phyloP scores from a whole-genome alignment of 2,113 vertebrate species.

The Psittacara wagleri region DNA sequence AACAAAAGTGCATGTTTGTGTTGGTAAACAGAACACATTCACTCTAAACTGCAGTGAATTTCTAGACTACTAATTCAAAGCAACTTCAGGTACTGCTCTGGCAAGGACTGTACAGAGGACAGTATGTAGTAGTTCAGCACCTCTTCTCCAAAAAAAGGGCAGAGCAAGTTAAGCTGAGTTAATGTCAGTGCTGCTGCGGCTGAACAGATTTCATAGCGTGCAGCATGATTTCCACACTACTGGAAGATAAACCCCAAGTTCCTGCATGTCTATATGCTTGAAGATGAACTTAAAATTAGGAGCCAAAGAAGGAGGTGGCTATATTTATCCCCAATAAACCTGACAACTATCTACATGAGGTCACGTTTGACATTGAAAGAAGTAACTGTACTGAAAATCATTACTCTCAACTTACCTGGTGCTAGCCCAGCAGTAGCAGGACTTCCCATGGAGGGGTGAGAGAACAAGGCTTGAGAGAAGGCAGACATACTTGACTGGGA shows the following conservation, averaged over 20 bases:
- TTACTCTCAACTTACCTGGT: constrained; percentile 83
- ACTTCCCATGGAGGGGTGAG: constrained; percentile 88
- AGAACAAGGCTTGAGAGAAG: constrained; percentile 93
- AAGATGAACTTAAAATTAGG: background rate
- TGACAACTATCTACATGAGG: background rate
- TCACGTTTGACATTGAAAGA: background rate
- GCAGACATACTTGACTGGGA: constrained; percentile 90
- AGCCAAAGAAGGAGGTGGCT: background rate
- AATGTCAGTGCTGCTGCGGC: background rate
- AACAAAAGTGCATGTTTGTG: background rate
- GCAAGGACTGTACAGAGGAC: background rate
- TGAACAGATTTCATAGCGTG: background rate
- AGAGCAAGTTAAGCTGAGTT: background rate
- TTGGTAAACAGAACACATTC: background rate
- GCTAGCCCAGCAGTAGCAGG: constrained; percentile 89
- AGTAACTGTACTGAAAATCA: constrained; percentile 22
- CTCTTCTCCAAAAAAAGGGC: background rate
- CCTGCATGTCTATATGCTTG: background rate
- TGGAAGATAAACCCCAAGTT: background rate
- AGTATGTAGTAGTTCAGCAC: background rate
- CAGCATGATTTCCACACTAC: background rate
- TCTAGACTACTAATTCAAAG: background rate
- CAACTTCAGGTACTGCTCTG: background rate
- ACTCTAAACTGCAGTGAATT: background rate
- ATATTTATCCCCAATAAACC: background rate